Evolutionary conservation across 2,797 vertebrate species (phyloP), one percentile per base, ranked within the genome.

Genomic region (Tolypeutes matacus): DNA sequence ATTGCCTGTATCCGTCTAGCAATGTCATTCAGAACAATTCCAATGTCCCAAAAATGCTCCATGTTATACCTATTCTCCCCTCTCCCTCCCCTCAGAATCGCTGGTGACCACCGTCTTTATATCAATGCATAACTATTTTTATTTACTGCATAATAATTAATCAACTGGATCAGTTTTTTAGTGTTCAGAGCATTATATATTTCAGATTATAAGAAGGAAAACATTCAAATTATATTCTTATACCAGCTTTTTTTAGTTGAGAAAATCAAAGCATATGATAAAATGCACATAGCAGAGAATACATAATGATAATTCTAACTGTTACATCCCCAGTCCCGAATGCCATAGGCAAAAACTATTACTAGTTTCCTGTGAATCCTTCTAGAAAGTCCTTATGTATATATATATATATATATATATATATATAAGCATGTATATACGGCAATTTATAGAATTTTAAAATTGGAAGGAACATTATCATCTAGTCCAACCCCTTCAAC

Each of bases 181-280:
- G 46, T 67, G 73, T 73, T 65, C 25, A 62, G n/a, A 77, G 31
- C 62, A 78, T 29, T 86, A 80, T 29, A 82, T 62, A 91, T 17
- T 95, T 95, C 36, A 84, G 64, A 81, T 92, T 91, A 70, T 53
- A 92, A 89, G 21, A 77, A 76, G 65, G 20, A 86, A 89, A 88
- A 83, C 49, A 92, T 60, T 72, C 14, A 89, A 83, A 86, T 29
- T 91, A 6, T 81, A 69, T 69, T 85, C 87, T 82, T 82, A n/a
- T 77, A 53, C 34, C 49, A 56, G 31, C n/a, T 12, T 53, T 92
- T 72, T 72, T 70, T 23, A 36, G 46, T 84, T 76, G 60, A 77
- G 62, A 94, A 89, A 84, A 89, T 70, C 56, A 25, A 65, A 39
- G 29, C 27, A 65, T 60, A 70, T 39, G 53, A 46, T 53, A 86